Evolutionary conservation across 2,797 vertebrate genomes (phyloP), one percentile per base, ranked within the genome.

Genomic region (Cossypha dichroa): DNA sequence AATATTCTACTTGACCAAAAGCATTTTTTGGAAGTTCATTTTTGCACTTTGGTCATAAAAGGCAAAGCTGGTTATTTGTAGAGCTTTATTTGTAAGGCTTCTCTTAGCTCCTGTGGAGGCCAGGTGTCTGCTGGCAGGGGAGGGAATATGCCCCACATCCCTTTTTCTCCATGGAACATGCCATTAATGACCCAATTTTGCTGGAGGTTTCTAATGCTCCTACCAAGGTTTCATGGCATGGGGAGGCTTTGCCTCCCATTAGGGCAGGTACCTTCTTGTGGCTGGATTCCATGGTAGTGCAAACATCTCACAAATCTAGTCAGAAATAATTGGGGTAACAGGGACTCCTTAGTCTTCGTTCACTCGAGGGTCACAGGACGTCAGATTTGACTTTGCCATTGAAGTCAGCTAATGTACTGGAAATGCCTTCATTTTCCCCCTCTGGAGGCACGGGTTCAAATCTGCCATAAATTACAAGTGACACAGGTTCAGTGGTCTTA

Each of bases 271-370:
- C 83, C 72, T 59, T 31, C 20, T 45, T 72, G 83, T 90, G 82
- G 55, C 41, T 68, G 68, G 36, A 83, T 68, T 91, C 68, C 74
- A 33, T 8, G 52, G 64, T 5, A 63, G 80, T 83, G 91, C 83
- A 96, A 95, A 93, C 80, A 74, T 93, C 85, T 92, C 93, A 94
- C 88, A 95, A 68, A 94, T 88, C 88, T 87, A 94, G 93, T 46
- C 85, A 96, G 94, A 86, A 96, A 86, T 94, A 88, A 90, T 81
- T 94, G 91, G 91, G 55, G 56, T 67, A 69, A 90, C 33, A 75
- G 94, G 75, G 69, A 80, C 58, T 87, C 66, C 58, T 90, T 85
- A 60, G 88, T 93, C 68, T 86, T 90, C 76, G 5, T 93, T 94
- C 96, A 95, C 51, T 66, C 0, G 9, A 66, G 90, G 81, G 87